Percentiles rank a stretch among this genome's conserved stretches.
Evolutionary conservation across 2,797 vertebrate genomes (phyloP).

Genomic region (Enteromius trimaculatus): DNA sequence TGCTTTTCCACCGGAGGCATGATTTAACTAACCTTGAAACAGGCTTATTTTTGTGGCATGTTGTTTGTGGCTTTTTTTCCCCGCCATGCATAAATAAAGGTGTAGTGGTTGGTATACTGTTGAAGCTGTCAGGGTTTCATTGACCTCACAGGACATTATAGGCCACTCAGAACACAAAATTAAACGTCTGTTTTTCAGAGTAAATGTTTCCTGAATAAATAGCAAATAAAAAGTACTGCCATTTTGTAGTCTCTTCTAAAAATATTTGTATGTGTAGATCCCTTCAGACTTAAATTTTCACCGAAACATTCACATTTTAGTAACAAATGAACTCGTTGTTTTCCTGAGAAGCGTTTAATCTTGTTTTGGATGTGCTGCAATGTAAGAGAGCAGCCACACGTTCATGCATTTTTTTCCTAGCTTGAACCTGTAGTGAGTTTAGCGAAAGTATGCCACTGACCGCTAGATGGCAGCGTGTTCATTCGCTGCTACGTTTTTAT

Average conservation of each 20-base stretch:
- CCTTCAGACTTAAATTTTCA: neutral
- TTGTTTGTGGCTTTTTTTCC: constrained; percentile 9
- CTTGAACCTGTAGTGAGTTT: neutral
- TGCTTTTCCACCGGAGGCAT: constrained; percentile 45
- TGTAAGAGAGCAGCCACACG: neutral
- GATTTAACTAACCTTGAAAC: constrained; percentile 51
- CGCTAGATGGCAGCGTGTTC: constrained; percentile 45
- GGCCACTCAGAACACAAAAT: neutral
- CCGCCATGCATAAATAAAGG: constrained; percentile 7
- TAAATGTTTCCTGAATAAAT: neutral
- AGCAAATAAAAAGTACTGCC: neutral
- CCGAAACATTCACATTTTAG: neutral
- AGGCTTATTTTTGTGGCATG: constrained; percentile 32
- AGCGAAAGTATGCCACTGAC: neutral
- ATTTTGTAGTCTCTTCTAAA: neutral
- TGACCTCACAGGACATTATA: constrained; percentile 1
- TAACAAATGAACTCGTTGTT: neutral
- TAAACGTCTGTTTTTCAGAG: neutral
- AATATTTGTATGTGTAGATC: neutral
- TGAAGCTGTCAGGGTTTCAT: constrained; percentile 8
- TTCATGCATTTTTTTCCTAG: neutral
- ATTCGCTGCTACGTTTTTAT: neutral
- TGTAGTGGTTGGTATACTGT: neutral
- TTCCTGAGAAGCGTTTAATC: neutral
- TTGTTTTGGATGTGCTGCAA: neutral